phyloP scores from a whole-genome alignment of 2,888 invertebrate species.

The Hoplodrina ambigua region DNA sequence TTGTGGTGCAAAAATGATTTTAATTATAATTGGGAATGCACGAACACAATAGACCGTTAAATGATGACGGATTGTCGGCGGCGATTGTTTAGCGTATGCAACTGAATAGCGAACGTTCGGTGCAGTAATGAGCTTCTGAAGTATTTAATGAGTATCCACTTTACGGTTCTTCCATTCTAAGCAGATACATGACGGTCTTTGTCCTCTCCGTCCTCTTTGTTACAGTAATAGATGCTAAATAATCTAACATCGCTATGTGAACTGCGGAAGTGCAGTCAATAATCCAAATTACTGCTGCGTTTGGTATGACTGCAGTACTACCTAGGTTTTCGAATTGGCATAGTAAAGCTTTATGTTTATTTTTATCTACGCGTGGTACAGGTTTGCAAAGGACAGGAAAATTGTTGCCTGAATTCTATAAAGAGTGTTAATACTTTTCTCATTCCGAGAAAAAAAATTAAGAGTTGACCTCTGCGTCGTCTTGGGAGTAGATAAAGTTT shows the following conservation, averaged over 20 bases:
- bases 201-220: conserved; percentile 45
- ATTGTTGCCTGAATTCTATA: conserved; percentile 47
- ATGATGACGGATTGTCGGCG: conserved; percentile 78
- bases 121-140: conserved; percentile 81
- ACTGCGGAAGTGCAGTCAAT: neutral
- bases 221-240: conserved; percentile 34
- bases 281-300: conserved; percentile 8
- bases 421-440: conserved; percentile 58
- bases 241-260: conserved; percentile 23
- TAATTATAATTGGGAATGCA: conserved; percentile 79
- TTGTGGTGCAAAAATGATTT: conserved; percentile 73
- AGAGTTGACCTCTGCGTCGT: conserved; percentile 67
- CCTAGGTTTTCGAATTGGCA: conserved; percentile 27
- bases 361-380: neutral
- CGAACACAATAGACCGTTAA: conserved; percentile 80
- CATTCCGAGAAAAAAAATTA: conserved; percentile 65
- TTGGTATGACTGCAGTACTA: conserved; percentile 34
- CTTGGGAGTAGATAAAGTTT: conserved; percentile 76
- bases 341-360: conserved; percentile 40
- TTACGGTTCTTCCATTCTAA: conserved; percentile 69
- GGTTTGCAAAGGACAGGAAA: conserved; percentile 7
- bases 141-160: conserved; percentile 77
- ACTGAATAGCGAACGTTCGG: conserved; percentile 81
- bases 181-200: conserved; percentile 55
- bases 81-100: conserved; percentile 79